A percentile compares a stretch with the other conserved stretches of the same genome.
Conservation (phyloP, 2,888 invertebrate genomes). For the Lasioglossum oenotherae region DNA sequence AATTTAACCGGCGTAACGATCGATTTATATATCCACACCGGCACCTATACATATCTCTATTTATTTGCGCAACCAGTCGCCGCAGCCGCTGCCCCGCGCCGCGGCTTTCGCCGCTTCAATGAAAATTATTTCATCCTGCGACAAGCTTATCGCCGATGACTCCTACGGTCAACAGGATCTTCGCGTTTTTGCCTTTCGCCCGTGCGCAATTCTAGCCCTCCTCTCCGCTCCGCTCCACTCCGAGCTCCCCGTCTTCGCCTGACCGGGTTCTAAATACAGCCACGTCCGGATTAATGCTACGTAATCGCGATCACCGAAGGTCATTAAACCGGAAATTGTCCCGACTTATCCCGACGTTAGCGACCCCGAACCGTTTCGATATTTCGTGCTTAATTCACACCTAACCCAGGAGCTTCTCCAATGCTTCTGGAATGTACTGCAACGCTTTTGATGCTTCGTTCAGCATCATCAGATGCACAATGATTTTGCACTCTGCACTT, state of each 20-base stretch:
- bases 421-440: neutral
- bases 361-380: neutral
- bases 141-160: slow-evolving; percentile 27
- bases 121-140: slow-evolving; percentile 46
- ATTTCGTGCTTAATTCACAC: neutral
- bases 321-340: slow-evolving; percentile 8
- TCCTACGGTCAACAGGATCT: slow-evolving; percentile 24
- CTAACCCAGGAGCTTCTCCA: neutral
- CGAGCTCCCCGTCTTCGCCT: neutral
- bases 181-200: slow-evolving; percentile 12
- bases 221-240: neutral
- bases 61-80: slow-evolving; percentile 50
- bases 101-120: slow-evolving; percentile 33
- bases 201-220: neutral
- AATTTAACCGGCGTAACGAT: slow-evolving; percentile 55
- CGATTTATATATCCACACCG: slow-evolving; percentile 57
- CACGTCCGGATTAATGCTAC: neutral
- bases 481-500: too few species aligned
- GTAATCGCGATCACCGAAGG: slow-evolving; percentile 8
- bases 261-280: slow-evolving; percentile 9
- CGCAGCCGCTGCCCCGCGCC: slow-evolving; percentile 5
- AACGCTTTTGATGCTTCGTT: neutral
- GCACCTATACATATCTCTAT: slow-evolving; percentile 44
- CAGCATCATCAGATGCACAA: too few species aligned
- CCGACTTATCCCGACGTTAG: neutral